phyloP scores from a whole-genome alignment of 2,888 invertebrate genomes.

The Frankliniella intonsa region DNA sequence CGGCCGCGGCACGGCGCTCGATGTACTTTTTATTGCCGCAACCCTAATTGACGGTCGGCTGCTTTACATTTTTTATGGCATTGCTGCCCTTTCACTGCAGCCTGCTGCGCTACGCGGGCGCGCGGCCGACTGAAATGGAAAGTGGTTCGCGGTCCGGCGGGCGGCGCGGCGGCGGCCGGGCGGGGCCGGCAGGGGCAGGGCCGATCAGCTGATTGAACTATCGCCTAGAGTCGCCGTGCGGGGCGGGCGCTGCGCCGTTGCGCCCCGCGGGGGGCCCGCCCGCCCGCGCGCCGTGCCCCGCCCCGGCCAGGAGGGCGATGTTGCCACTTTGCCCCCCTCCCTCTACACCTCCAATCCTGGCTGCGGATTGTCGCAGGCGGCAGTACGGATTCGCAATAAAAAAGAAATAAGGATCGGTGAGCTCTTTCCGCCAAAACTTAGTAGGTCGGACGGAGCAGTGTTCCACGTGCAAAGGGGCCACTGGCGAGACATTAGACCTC shows the following conservation, averaged over 20 bases:
- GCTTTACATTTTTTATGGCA: too few species aligned
- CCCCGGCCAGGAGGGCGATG: not conserved
- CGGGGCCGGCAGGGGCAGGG: not conserved
- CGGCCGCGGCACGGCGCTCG: not conserved
- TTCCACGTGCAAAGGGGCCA: too few species aligned
- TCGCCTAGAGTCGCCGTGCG: not conserved
- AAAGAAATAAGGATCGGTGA: too few species aligned
- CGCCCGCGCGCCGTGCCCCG: not conserved
- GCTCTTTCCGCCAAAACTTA: too few species aligned
- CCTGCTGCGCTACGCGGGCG: not conserved
- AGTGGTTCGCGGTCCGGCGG: conserved; percentile 5
- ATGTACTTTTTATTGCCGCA: too few species aligned
- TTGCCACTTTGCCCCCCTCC: too few species aligned
- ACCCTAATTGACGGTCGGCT: too few species aligned
- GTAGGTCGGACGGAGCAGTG: too few species aligned
- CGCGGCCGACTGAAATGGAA: conserved; percentile 4
- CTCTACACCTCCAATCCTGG: too few species aligned
- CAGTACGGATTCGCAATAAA: too few species aligned
- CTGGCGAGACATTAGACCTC: not conserved
- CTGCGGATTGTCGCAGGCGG: too few species aligned
- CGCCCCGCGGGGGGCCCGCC: not conserved
- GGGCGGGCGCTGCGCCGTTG: not conserved
- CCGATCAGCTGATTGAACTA: conserved; percentile 22
- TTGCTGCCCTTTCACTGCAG: not conserved
- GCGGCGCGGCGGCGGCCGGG: not conserved